These are phyloP conservation scores for Spinus pinus DNA, from an alignment of 2,797 vertebrate species.

Conservation along the genomic window DNA sequence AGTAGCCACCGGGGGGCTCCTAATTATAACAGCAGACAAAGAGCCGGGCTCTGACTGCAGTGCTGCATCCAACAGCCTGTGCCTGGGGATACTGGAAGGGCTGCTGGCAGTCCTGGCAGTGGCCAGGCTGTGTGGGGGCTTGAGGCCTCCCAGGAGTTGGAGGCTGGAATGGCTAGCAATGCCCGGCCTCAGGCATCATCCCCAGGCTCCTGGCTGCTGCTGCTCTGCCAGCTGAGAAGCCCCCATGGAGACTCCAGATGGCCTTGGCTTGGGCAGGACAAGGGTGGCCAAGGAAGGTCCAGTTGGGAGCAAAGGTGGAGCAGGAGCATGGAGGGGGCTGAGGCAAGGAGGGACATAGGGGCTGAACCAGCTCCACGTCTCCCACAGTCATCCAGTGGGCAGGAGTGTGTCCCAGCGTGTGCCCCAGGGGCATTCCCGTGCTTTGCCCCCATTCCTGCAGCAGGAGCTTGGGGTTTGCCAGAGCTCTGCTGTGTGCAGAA, in stretches of 20 bases:
- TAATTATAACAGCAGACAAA: neutral
- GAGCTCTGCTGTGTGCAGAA: neutral
- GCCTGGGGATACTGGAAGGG: neutral
- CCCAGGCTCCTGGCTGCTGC: neutral
- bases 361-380: neutral
- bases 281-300: neutral
- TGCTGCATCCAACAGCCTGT: neutral
- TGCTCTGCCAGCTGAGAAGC: neutral
- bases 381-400: neutral
- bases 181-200: neutral
- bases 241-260: neutral
- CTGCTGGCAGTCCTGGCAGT: neutral
- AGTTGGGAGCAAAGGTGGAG: neutral
- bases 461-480: neutral
- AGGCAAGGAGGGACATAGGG: neutral
- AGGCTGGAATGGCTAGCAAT: neutral
- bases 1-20: neutral
- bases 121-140: neutral
- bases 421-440: neutral
- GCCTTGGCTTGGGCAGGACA: neutral
- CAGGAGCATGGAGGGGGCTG: neutral
- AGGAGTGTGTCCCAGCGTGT: neutral
- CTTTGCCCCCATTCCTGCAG: neutral
- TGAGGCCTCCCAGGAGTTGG: neutral
- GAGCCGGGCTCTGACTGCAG: neutral